Evolutionary conservation across 2,888 invertebrate genomes (phyloP), one percentile per base, ranked within the genome.

Genomic region (Prenolepis imparis): DNA sequence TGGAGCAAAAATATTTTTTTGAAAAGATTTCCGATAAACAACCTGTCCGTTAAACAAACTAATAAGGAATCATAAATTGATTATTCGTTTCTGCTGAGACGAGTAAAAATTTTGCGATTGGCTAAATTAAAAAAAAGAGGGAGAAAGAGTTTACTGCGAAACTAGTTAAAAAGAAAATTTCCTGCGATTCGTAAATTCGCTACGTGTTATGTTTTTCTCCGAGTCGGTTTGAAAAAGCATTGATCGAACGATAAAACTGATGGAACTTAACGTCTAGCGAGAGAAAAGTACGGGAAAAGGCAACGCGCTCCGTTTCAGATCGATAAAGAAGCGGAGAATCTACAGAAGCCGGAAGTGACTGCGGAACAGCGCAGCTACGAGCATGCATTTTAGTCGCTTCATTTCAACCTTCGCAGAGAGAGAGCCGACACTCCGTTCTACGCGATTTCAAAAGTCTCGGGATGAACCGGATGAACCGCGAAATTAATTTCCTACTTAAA

Each of bases 331-430:
- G 72, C 64, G 24, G 83, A 80, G 73, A 85, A 68, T 72, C 73
- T 83, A 87, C 70, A 55, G 72, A 84, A 72, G 72, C 73, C 74
- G 73, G 61, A 81, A 87, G 81, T 70, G 87, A 84, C 83, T 86
- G 82, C 81, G 86, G 86, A 86, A 86, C 77, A 85, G 82, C 83
- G 57, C 57, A 28, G 84, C 85, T 83, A 86, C 83, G 84, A 87
- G 87, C 88, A 91, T 92, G 92, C 91, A 92, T 92, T 92, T 91
- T 91, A 92, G 91, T 92, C 87, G 91, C 89, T 91, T 91, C 92
- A 91, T 92, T 92, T 91, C 83, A 80, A 88, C 75, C 84, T 85
- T 82, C 78, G 63, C 41, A 41, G 48, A 61, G 55, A 61, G 55
- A 28, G 3, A 28, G 28, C 28, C 82, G n/a, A 32, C 55, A 74